These are phyloP conservation scores for Pelmatolapia mariae DNA, from an alignment of 2,113 vertebrate genomes.

Conservation along the genomic window DNA sequence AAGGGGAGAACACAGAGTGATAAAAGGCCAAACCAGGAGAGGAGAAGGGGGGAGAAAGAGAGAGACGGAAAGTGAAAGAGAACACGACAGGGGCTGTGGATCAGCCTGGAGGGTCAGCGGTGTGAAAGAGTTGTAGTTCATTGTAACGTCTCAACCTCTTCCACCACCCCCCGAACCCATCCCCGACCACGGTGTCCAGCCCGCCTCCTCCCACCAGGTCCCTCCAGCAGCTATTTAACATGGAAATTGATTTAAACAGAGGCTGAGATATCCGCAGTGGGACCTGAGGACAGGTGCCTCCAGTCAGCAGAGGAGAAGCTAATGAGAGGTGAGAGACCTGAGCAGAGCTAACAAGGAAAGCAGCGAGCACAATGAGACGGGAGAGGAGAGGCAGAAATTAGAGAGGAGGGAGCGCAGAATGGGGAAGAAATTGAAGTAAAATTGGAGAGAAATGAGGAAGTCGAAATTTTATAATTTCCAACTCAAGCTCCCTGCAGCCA, in stretches of 20 bases:
- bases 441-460: conserved; percentile 34
- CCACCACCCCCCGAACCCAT: background rate
- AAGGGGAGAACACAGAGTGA: conserved; percentile 49
- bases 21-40: conserved; percentile 44
- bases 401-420: background rate
- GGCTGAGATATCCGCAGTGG: conserved; percentile 55
- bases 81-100: conserved; percentile 24
- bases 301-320: conserved; percentile 63
- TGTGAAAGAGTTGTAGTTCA: conserved; percentile 45
- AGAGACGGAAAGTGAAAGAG: background rate
- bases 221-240: conserved; percentile 65
- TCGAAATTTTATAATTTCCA: conserved; percentile 22
- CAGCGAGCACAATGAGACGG: conserved; percentile 21
- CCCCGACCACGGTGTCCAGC: background rate
- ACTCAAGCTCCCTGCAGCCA: background rate
- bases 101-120: conserved; percentile 47
- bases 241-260: conserved; percentile 73
- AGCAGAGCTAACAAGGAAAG: conserved; percentile 58
- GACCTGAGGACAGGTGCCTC: conserved; percentile 63
- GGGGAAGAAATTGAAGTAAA: conserved; percentile 2
- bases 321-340: conserved; percentile 69
- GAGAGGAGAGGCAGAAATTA: conserved; percentile 18
- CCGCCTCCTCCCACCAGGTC: conserved; percentile 11
- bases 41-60: background rate
- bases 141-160: conserved; percentile 42